A percentile compares a stretch with the other conserved stretches of the same genome.
These are phyloP conservation scores for Cliona cf. orientalis DNA, from an alignment of 37 sponge, comb jelly and placozoan genomes.

Conservation along the genomic window DNA sequence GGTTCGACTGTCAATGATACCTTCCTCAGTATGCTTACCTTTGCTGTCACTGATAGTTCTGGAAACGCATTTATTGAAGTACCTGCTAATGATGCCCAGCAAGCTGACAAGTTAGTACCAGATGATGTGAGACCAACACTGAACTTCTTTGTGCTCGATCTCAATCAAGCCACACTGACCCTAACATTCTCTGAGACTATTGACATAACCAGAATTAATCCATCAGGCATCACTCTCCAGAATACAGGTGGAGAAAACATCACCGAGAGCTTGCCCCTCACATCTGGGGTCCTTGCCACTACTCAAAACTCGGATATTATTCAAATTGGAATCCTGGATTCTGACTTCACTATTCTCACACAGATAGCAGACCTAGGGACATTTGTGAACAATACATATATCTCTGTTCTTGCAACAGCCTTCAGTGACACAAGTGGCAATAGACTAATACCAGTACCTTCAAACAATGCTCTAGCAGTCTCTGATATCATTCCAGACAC, in stretches of 20 bases:
- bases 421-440: slow-evolving; percentile 83
- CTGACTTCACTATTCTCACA: slow-evolving; percentile 59
- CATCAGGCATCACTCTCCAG: slow-evolving; percentile 55
- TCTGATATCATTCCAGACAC: slow-evolving; percentile 37
- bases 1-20: slow-evolving; percentile 68
- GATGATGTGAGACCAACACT: slow-evolving; percentile 58
- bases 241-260: slow-evolving; percentile 45
- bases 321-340: slow-evolving; percentile 64
- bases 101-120: slow-evolving; percentile 19
- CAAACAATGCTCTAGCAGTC: slow-evolving; percentile 51
- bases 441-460: slow-evolving; percentile 39
- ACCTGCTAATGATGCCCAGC: slow-evolving; percentile 20
- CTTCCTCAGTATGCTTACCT: slow-evolving; percentile 55
- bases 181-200: slow-evolving; percentile 80
- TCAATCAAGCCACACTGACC: slow-evolving; percentile 69
- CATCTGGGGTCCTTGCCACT: slow-evolving; percentile 54
- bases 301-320: slow-evolving; percentile 49
- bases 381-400: slow-evolving; percentile 49
- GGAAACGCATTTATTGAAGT: slow-evolving; percentile 57
- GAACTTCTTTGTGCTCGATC: slow-evolving; percentile 52
- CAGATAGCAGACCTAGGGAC: slow-evolving; percentile 54
- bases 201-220: slow-evolving; percentile 52
- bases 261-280: slow-evolving; percentile 27
- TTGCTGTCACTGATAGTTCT: slow-evolving; percentile 61
- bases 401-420: slow-evolving; percentile 36